Conservation (phyloP, 2,888 invertebrate species). For the Flabesymbios commensalis region DNA sequence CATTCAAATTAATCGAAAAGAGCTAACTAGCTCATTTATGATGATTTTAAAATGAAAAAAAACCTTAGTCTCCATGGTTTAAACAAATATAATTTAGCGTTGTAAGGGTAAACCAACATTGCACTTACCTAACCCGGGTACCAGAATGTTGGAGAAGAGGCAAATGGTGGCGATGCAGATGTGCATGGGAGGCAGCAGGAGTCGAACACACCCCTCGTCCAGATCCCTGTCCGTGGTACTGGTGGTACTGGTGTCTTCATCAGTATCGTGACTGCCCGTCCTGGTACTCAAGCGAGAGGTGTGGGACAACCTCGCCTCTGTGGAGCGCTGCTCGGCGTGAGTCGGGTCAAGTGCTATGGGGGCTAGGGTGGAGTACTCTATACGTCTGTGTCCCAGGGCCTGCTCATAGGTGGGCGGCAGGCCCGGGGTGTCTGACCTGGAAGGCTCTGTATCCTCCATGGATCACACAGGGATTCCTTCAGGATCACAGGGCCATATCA, state of each 20-base stretch:
- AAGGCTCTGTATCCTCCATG: too few species aligned
- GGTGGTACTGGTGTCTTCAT: not conserved
- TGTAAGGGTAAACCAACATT: too few species aligned
- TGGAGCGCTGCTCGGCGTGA: not conserved
- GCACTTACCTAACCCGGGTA: slow-evolving; percentile 14
- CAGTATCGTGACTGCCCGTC: not conserved
- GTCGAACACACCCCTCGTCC: slow-evolving; percentile 3
- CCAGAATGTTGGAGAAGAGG: slow-evolving; percentile 9
- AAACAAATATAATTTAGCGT: too few species aligned
- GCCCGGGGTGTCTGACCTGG: too few species aligned
- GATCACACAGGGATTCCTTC: too few species aligned
- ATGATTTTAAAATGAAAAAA: too few species aligned
- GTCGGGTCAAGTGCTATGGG: not conserved
- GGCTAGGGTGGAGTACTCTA: not conserved
- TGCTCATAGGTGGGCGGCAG: slow-evolving; percentile 1
- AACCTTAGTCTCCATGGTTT: too few species aligned
- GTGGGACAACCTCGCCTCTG: too few species aligned
- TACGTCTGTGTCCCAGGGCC: not conserved
- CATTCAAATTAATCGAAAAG: too few species aligned
- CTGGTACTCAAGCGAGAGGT: not conserved
- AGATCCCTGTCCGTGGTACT: not conserved
- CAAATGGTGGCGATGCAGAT: slow-evolving; percentile 18
- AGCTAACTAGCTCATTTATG: too few species aligned
- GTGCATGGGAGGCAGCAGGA: slow-evolving; percentile 15
- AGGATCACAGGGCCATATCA: too few species aligned